Conservation (phyloP, 2,113 vertebrate genomes). For the Siniperca chuatsi region DNA sequence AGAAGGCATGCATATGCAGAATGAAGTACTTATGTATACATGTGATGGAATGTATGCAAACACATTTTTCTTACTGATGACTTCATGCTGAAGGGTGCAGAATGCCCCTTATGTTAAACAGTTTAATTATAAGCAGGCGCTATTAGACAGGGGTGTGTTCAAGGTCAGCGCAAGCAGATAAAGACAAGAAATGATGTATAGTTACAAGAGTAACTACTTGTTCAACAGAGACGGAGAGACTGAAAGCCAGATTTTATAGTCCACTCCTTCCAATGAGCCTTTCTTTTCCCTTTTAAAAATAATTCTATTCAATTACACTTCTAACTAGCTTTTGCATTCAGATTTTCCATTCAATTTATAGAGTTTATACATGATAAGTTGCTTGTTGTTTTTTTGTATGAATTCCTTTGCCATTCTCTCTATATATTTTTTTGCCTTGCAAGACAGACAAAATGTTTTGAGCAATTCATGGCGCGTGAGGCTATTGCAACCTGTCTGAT, state of each 20-base stretch:
- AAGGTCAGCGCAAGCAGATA: constrained; percentile 49
- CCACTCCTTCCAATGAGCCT: background rate
- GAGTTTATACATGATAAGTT: background rate
- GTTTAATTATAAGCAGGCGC: constrained; percentile 42
- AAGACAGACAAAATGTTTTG: constrained; percentile 14
- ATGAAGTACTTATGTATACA: constrained; percentile 8
- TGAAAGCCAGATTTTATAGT: constrained; percentile 12
- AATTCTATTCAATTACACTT: background rate
- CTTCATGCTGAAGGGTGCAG: constrained; percentile 21
- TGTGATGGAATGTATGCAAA: background rate
- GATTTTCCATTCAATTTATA: background rate
- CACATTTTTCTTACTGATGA: constrained; percentile 35
- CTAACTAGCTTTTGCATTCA: background rate
- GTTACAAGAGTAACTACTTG: constrained; percentile 35
- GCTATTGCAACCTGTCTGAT: constrained; percentile 49
- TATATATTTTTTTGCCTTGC: background rate
- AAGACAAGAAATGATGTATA: constrained; percentile 27
- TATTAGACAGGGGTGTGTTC: constrained; percentile 9
- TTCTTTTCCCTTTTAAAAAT: background rate
- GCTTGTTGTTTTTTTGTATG: background rate
- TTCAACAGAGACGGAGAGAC: constrained; percentile 25
- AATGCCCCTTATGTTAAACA: constrained; percentile 26
- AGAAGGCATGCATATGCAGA: constrained; percentile 39
- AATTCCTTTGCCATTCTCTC: background rate
- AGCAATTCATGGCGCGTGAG: constrained; percentile 27